Conservation (phyloP, 2,113 vertebrate genomes). For the Miniopterus natalensis region DNA sequence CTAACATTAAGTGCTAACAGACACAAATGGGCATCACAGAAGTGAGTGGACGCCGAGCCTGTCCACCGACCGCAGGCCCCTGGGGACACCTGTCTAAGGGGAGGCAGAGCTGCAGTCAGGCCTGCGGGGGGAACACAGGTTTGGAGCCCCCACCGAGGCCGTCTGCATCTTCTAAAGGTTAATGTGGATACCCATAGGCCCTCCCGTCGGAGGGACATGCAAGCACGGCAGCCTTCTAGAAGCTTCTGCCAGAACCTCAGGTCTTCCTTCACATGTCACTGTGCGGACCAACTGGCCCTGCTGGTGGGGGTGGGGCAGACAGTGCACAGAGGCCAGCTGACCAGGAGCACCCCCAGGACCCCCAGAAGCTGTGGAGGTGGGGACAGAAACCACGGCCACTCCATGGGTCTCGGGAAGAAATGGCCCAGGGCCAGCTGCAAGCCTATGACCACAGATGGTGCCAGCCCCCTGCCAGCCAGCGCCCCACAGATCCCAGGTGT, state of each 20-base stretch:
- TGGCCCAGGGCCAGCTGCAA: rapidly evolving
- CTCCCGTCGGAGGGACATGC: not conserved
- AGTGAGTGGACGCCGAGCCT: rapidly evolving
- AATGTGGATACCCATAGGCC: rapidly evolving
- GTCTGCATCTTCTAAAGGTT: too few species aligned
- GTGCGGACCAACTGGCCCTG: not conserved
- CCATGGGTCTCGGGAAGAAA: not conserved
- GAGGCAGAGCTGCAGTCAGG: rapidly evolving
- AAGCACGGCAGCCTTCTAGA: not conserved
- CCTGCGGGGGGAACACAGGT: not conserved
- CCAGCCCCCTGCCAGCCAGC: not conserved
- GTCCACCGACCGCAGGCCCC: not conserved
- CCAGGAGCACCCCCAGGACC: not conserved
- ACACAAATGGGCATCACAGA: not conserved
- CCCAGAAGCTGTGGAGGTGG: too few species aligned
- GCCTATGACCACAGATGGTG: too few species aligned
- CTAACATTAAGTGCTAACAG: not conserved
- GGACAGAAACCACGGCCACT: rapidly evolving
- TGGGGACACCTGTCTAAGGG: rapidly evolving
- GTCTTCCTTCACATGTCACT: not conserved
- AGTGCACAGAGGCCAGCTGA: not conserved
- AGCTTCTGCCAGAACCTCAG: not conserved
- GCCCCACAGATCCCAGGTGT: not conserved
- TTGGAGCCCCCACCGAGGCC: not conserved
- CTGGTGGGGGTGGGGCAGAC: rapidly evolving